Conservation (phyloP, 2,797 vertebrate species). For the Pipistrellus pygmaeus region DNA sequence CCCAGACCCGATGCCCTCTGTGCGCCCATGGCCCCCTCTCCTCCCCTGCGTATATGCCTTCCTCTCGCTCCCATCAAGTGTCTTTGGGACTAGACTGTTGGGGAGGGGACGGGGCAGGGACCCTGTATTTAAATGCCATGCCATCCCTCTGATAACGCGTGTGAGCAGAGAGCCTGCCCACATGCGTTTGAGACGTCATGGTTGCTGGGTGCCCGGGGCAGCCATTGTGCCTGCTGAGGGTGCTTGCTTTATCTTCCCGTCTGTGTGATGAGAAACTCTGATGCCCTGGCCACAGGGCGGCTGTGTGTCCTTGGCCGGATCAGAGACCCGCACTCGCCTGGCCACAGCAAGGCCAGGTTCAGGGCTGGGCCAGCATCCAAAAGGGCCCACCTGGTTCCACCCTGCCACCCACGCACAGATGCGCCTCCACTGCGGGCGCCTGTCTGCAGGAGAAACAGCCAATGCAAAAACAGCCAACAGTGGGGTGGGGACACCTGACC, state of each 20-base stretch:
- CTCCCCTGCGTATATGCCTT: accelerated
- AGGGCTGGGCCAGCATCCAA: not conserved
- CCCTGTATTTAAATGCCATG: accelerated
- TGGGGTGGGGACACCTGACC: accelerated
- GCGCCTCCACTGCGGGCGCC: not conserved
- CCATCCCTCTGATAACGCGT: accelerated
- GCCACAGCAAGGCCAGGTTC: not conserved
- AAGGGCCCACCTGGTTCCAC: not conserved
- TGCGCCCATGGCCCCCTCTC: accelerated
- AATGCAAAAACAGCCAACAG: not conserved
- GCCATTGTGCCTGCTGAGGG: accelerated
- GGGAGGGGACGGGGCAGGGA: not conserved
- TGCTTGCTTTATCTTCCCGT: not conserved
- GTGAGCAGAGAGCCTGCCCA: not conserved
- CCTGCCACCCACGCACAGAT: accelerated
- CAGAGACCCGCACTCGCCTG: no score
- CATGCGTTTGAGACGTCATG: accelerated
- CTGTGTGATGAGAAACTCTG: not conserved
- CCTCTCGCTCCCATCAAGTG: accelerated
- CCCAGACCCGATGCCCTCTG: accelerated
- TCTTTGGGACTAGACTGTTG: not conserved
- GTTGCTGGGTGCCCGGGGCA: accelerated
- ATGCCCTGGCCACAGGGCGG: not conserved
- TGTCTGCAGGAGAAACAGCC: not conserved
- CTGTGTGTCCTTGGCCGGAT: accelerated